Percentiles rank a stretch among this genome's conserved stretches.
Conservation (phyloP, 2,113 vertebrate species). For the Globicephala melas region DNA sequence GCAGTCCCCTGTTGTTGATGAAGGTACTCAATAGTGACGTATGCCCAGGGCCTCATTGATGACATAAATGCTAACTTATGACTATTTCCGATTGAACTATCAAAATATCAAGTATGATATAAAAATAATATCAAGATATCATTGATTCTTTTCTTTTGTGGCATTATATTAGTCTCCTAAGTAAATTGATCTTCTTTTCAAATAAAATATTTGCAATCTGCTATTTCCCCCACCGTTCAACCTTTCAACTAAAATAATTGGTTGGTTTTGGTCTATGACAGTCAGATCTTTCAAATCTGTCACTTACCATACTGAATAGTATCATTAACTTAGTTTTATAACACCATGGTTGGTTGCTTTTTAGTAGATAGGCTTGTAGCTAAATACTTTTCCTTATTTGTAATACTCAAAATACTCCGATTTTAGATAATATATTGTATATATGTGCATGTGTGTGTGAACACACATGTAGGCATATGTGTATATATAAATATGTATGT, state of each 20-base stretch:
- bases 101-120: conserved; percentile 47
- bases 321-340: conserved; percentile 22
- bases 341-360: background rate
- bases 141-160: conserved; percentile 32
- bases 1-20: background rate
- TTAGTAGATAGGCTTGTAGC: background rate
- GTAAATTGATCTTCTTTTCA: conserved; percentile 48
- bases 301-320: background rate
- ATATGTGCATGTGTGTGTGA: background rate
- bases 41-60: background rate
- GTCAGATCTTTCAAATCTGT: conserved; percentile 43
- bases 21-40: conserved; percentile 31
- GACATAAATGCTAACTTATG: conserved; percentile 53
- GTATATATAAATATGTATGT: background rate
- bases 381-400: conserved; percentile 26
- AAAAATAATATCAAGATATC: conserved; percentile 40
- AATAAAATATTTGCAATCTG: conserved; percentile 39
- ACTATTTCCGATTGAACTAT: conserved; percentile 45
- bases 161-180: background rate
- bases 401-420: background rate
- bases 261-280: background rate
- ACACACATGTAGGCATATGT: background rate
- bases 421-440: background rate
- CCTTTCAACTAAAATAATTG: conserved; percentile 36
- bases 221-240: background rate